Percentiles rank a stretch among this genome's conserved stretches.
These are phyloP conservation scores for Helobdella robusta DNA, from an alignment of 2,888 invertebrate species.

Conservation along the genomic window DNA sequence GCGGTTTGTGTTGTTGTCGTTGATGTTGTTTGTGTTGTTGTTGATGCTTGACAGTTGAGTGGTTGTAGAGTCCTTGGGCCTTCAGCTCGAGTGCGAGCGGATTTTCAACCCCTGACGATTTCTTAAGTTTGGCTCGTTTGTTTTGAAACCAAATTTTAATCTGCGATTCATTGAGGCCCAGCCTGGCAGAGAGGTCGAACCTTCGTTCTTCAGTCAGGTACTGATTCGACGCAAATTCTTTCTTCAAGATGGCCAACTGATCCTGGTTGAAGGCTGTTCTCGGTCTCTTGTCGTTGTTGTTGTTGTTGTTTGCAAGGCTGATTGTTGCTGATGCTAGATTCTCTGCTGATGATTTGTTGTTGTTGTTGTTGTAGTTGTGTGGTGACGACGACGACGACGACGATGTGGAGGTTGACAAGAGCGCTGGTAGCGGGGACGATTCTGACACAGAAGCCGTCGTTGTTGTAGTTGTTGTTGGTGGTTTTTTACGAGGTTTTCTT, in stretches of 20 bases:
- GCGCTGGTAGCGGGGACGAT: not conserved
- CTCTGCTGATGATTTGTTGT: not conserved
- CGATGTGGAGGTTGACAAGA: not conserved
- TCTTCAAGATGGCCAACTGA: constrained; percentile 70
- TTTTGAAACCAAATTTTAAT: constrained; percentile 96
- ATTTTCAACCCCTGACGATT: constrained; percentile 67
- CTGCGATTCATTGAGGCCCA: constrained; percentile 67
- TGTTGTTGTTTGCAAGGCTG: not conserved
- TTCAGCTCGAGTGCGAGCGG: constrained; percentile 78
- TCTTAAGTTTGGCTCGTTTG: constrained; percentile 91
- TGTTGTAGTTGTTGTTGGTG: constrained; percentile 6
- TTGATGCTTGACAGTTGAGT: constrained; percentile 45
- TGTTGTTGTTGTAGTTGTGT: not conserved
- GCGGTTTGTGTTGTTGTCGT: not conserved
- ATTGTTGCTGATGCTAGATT: not conserved
- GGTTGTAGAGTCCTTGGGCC: constrained; percentile 89
- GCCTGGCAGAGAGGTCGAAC: constrained; percentile 74
- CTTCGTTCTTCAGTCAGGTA: constrained; percentile 80
- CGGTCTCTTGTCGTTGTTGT: constrained; percentile 62
- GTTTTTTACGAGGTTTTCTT: constrained; percentile 6
- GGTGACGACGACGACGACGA: constrained; percentile 7
- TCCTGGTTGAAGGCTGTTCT: constrained; percentile 88
- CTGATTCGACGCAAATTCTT: constrained; percentile 65
- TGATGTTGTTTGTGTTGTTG: constrained; percentile 3
- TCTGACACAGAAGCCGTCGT: too few relatives aligned